Base-by-base conservation (phyloP, 1,140 invertebrate species). In the Bombyx mandarina region DNA sequence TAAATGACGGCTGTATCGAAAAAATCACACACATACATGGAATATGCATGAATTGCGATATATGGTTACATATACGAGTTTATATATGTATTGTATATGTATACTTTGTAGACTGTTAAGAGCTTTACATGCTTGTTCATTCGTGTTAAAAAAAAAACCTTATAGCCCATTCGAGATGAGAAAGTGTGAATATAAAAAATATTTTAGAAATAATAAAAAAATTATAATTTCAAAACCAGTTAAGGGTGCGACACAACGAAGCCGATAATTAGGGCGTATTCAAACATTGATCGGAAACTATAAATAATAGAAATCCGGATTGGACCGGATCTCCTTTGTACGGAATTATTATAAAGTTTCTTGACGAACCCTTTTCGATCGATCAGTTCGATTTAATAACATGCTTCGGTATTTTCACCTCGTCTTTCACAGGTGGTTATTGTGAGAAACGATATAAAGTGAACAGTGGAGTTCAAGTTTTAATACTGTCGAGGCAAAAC, bases 191-290 rank as follows among this genome's bases (percentile, higher is more conserved):
- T 1, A 35, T 35, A 3, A 35, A 35, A 35, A 35, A 35, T 0
- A 9, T 12, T 0, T 12, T 6, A 46, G 22, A 49, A 49, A n/a
- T 49, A 18, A 49, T 18, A 49, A 49, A 49, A 49, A 18, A 49
- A 49, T 49, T 12, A 49, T 18, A 49, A 46, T 46, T 9, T 9
- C 45, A 2, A 75, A 75, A 71, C 67, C 56, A 67, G 63, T 56
- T 62, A 74, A 77, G 74, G 81, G 79, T 72, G 78, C 71, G 74
- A 77, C 76, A 82, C 67, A 75, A 66, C 65, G 58, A 57, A 77
- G 73, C 69, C 77, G 73, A 85, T 85, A 84, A 87, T 87, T 87
- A 87, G 84, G 79, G 77, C 74, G 75, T 82, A 85, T 85, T 85
- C 82, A 85, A 62, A 73, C 66, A 74, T 66, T 72, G 77, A 84